Conservation (phyloP, 2,113 vertebrate genomes). For the Tricholaema leucomelas region DNA sequence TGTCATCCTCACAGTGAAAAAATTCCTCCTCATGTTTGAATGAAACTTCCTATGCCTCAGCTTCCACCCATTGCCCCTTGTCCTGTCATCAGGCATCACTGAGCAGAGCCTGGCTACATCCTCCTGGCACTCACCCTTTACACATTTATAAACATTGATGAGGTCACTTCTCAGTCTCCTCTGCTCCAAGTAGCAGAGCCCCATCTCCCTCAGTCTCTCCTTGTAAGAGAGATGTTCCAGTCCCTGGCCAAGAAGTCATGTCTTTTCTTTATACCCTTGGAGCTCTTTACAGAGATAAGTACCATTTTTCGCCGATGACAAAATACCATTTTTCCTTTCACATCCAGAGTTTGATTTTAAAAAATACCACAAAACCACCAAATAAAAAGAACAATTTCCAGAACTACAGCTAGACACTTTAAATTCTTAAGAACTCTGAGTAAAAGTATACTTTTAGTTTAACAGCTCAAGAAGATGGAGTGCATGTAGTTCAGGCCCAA, state of each 20-base stretch:
- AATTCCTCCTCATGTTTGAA: too few species aligned
- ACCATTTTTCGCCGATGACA: background rate
- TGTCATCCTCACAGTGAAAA: too few species aligned
- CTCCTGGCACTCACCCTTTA: too few species aligned
- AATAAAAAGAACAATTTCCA: background rate
- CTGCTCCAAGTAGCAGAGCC: too few species aligned
- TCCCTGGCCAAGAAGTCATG: background rate
- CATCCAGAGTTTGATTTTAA: background rate
- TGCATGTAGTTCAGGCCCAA: background rate
- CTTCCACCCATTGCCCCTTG: too few species aligned
- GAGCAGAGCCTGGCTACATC: too few species aligned
- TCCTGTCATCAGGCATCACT: too few species aligned
- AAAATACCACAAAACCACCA: background rate
- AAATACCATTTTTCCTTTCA: background rate
- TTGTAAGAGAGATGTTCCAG: too few species aligned
- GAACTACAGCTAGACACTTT: background rate
- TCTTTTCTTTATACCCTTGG: background rate
- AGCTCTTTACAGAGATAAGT: background rate
- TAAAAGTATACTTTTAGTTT: background rate
- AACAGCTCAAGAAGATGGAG: background rate
- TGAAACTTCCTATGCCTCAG: too few species aligned
- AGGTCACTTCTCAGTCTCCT: too few species aligned
- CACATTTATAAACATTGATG: too few species aligned
- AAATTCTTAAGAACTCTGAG: background rate
- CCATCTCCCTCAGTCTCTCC: too few species aligned